Conservation (phyloP, 2,888 invertebrate genomes). For the Lithophane semibrunnea region DNA sequence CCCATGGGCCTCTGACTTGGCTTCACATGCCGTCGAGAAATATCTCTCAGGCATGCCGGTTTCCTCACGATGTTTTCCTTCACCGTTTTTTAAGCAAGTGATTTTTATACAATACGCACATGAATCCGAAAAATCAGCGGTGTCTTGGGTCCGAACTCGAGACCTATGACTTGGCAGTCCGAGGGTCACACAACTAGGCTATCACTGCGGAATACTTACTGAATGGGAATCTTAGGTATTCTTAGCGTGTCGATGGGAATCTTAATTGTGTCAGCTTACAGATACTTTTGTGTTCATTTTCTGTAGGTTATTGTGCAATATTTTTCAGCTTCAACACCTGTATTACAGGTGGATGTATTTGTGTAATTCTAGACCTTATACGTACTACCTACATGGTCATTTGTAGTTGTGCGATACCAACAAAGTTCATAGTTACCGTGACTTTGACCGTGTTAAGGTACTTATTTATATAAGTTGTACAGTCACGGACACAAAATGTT, state of each 20-base stretch:
- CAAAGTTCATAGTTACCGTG: slow-evolving; percentile 6
- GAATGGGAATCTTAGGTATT: neutral
- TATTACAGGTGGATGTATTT: neutral
- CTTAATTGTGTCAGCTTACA: neutral
- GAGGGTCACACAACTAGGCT: too few species aligned
- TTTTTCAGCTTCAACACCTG: neutral
- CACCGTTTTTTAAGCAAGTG: too few species aligned
- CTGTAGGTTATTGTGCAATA: neutral
- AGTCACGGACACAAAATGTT: slow-evolving; percentile 8
- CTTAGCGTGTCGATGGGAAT: neutral
- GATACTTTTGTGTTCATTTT: neutral
- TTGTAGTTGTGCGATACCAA: neutral
- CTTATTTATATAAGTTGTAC: slow-evolving; percentile 5
- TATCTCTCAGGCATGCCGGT: too few species aligned
- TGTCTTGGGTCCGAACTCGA: too few species aligned
- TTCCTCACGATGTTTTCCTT: too few species aligned
- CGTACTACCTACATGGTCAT: neutral
- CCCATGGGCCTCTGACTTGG: too few species aligned
- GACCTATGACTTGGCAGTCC: too few species aligned
- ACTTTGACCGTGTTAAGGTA: neutral
- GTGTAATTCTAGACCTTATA: neutral
- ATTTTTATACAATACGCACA: too few species aligned
- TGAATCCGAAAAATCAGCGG: too few species aligned
- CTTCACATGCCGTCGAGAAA: too few species aligned
- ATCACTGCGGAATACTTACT: too few species aligned